These are phyloP conservation scores for Himalopsyche japonica DNA, from an alignment of 2,888 invertebrate genomes.

Conservation along the genomic window DNA sequence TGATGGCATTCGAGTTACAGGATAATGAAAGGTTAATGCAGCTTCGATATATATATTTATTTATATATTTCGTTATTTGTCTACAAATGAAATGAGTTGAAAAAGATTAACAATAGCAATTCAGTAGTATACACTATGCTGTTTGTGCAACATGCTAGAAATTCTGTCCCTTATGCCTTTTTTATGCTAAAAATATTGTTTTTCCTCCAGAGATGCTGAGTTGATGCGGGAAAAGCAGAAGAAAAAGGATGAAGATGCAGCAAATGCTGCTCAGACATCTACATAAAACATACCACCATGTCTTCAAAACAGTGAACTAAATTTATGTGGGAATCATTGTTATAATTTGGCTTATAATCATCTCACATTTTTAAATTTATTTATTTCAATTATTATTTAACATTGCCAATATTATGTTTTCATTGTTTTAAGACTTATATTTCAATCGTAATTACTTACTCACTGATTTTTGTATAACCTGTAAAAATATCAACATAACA, in stretches of 20 bases:
- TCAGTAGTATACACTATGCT: no score
- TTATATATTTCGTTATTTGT: no score
- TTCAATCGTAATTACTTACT: background rate
- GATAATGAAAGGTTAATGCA: no score
- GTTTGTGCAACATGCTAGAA: background rate
- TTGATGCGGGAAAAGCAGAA: slow-evolving; percentile 86
- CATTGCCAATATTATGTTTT: background rate
- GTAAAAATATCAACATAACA: slow-evolving; percentile 23
- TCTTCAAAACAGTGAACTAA: slow-evolving; percentile 1
- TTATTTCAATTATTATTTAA: background rate
- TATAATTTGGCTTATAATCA: background rate
- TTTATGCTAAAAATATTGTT: background rate
- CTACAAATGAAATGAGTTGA: no score
- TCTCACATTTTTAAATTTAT: background rate
- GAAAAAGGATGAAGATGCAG: slow-evolving; percentile 67
- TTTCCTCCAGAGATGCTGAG: slow-evolving; percentile 77
- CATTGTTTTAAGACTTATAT: background rate
- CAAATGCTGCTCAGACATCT: slow-evolving; percentile 23
- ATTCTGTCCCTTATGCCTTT: background rate
- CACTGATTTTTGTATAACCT: slow-evolving; percentile 18
- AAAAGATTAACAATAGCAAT: no score
- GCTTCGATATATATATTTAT: no score
- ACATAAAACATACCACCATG: background rate
- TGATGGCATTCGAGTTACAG: no score
- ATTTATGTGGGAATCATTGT: background rate